Percentiles rank a stretch among this genome's conserved stretches.
phyloP scores from a whole-genome alignment of 2,797 vertebrate species.

The Pseudotriccus pelzelni region DNA sequence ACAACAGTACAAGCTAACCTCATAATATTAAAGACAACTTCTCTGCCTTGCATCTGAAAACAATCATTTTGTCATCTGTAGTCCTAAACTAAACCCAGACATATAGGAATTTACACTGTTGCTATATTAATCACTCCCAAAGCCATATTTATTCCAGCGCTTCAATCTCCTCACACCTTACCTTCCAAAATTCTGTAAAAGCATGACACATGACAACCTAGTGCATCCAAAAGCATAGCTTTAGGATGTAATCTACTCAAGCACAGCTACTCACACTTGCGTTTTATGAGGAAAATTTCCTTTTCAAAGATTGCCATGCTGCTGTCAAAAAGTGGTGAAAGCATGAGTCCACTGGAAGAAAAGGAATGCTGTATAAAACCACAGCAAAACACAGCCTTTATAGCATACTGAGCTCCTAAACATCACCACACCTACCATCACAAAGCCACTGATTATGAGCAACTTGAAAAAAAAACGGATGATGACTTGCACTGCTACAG shows the following conservation, averaged over 20 bases:
- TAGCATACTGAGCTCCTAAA: background rate
- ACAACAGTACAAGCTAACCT: background rate
- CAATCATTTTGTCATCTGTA: background rate
- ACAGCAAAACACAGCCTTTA: background rate
- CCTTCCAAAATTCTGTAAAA: background rate
- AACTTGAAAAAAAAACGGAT: background rate
- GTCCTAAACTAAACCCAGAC: background rate
- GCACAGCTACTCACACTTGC: background rate
- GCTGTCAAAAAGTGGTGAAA: background rate
- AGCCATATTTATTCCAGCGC: background rate
- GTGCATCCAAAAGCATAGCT: background rate
- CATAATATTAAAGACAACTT: background rate
- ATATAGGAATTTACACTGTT: background rate
- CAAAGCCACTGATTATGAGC: background rate
- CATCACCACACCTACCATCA: background rate
- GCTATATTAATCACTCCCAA: background rate
- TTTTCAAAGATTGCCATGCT: background rate
- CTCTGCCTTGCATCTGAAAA: background rate
- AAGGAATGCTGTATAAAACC: background rate
- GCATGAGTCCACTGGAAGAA: background rate
- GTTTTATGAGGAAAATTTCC: background rate
- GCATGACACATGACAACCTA: background rate
- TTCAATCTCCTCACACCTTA: background rate
- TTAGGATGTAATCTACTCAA: background rate
- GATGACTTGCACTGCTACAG: background rate